A percentile compares a stretch with the other conserved stretches of the same genome.
phyloP scores from a whole-genome alignment of 1,140 invertebrate species.

The Acromyrmex echinatior region DNA sequence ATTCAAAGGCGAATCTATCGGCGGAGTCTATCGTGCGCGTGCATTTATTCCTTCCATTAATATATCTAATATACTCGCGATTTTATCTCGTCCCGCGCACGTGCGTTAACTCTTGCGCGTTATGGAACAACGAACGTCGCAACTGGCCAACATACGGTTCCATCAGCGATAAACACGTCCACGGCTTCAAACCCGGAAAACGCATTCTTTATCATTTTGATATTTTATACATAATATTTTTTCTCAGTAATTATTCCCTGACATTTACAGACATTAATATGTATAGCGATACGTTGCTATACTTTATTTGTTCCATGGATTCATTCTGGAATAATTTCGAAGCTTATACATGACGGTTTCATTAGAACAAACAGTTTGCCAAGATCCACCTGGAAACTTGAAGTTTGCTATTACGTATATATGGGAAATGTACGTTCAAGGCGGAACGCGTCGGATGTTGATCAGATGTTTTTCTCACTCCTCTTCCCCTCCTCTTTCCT shows the following conservation, averaged over 20 bases:
- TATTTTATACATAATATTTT: not conserved
- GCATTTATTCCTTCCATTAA: constrained; percentile 48
- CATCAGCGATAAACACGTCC: constrained; percentile 1
- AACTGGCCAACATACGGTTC: not conserved
- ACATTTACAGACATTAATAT: not conserved
- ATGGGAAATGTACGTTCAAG: not conserved
- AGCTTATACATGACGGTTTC: not conserved
- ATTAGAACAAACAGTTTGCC: not conserved
- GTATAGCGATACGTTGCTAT: not conserved
- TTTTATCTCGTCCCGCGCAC: constrained; percentile 41
- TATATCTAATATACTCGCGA: constrained; percentile 40
- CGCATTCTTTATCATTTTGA: not conserved
- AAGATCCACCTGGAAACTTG: not conserved
- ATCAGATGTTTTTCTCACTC: constrained; percentile 17
- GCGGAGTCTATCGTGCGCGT: constrained; percentile 34
- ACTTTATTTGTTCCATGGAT: not conserved
- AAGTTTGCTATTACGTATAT: not conserved
- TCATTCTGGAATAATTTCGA: not conserved
- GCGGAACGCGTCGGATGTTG: not conserved
- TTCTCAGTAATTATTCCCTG: not conserved
- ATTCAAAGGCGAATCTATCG: constrained; percentile 60
- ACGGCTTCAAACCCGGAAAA: not conserved
- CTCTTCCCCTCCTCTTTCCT: not conserved
- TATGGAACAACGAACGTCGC: constrained; percentile 10
- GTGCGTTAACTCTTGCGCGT: constrained; percentile 32